phyloP scores from a whole-genome alignment of 2,888 invertebrate genomes.

The Caenorhabditis angaria region DNA sequence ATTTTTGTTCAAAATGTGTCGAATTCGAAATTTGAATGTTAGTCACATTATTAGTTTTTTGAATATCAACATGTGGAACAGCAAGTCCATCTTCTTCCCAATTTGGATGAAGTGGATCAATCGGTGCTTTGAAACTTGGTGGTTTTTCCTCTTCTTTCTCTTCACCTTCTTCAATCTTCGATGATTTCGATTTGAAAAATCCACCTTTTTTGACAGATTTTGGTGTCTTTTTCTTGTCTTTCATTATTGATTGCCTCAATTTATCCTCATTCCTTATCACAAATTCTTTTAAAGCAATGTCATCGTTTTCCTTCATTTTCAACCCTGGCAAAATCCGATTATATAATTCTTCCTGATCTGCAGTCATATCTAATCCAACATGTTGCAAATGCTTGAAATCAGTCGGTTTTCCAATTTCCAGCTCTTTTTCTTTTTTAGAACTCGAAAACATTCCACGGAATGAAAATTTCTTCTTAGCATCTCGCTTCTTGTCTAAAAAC shows the following conservation, averaged over 20 bases:
- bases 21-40: background rate
- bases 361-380: conserved; percentile 3
- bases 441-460: background rate
- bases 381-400: conserved; percentile 6
- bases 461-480: background rate
- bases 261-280: background rate
- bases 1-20: background rate
- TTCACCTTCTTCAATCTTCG: background rate
- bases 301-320: background rate
- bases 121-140: background rate
- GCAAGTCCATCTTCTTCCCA: background rate
- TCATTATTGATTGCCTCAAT: background rate
- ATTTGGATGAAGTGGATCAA: background rate
- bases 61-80: background rate
- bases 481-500: background rate
- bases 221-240: background rate
- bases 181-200: background rate
- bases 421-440: background rate
- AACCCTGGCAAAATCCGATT: background rate
- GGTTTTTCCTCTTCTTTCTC: background rate
- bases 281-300: background rate
- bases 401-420: conserved; percentile 4
- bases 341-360: background rate
- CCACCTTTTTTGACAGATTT: background rate
- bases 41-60: background rate